These are phyloP conservation scores for western clawed frog (Xenopus tropicalis) DNA, from an alignment of 2,113 vertebrate species.

Conservation along the genomic window UCB_Xtro_10.0 CM004445.2:119315001-119315500, in stretches of 20 bases:
- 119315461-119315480: conserved; percentile 32
- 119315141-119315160: conserved; percentile 19
- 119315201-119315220: conserved; percentile 23
- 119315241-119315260: conserved; percentile 23
- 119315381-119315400: conserved; percentile 32
- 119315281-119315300: conserved; percentile 25
- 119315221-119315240: conserved; percentile 20
- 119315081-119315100: background rate
- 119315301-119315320: conserved; percentile 43
- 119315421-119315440: conserved; percentile 38
- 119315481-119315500: conserved; percentile 26
- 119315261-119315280: conserved; percentile 15
- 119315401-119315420: conserved; percentile 40
- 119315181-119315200: conserved; percentile 3
- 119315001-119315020: too few relatives aligned
- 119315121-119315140: background rate
- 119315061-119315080: background rate
- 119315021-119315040: too few relatives aligned
- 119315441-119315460: conserved; percentile 46
- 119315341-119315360: conserved; percentile 35
- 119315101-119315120: background rate
- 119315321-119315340: conserved; percentile 44
- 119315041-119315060: background rate
- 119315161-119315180: conserved; percentile 14
- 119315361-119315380: conserved; percentile 44